Evolutionary conservation across 2,113 vertebrate genomes (phyloP), one percentile per base, ranked within the genome.

Genomic region (Anoplopoma fimbria): DNA sequence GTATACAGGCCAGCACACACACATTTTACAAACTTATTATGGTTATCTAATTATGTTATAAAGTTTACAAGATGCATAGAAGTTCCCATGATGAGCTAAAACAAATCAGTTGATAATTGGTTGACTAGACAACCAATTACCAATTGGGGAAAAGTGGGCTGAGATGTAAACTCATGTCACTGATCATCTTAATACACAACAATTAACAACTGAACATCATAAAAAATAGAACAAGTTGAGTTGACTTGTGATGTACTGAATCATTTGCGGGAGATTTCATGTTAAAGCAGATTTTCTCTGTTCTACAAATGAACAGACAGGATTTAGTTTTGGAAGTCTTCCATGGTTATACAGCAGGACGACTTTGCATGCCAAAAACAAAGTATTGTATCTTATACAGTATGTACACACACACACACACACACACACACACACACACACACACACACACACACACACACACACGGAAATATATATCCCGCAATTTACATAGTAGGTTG

Each of bases 351-450:
- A 34, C 15, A 70, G 57, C 25, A 42, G 36, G 23, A 63, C 65
- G 14, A 9, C 17, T 27, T 31, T 40, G 13, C 23, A 61, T 4
- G 19, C 10, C 0, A 7, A 21, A 10, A 23, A 8, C 23, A 75
- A 33, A 15, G 33, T 0, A n/a, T 21, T 38, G 45, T 25, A 25
- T 33, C 40, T 27, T 27, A 29, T 57, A 57, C 15, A 57, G 12
- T 57, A 4, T 29, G 2, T n/a, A 70, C 6, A 49, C 47, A 58
- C 2, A n/a, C n/a, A 65, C 6, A 64, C 40, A 67, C 17, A 38
- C 49, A 71, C 14, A 58, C 69, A 65, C 23, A 9, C 42, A 74
- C 33, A 77, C 63, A 68, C 49, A 75, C 38, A 58, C 72, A 34
- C 51, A 34, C 57, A 47, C 27, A 74, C 71, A 68, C 25, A 15